Conservation (phyloP, 2,113 vertebrate species). For the Tragulus kanchil region DNA sequence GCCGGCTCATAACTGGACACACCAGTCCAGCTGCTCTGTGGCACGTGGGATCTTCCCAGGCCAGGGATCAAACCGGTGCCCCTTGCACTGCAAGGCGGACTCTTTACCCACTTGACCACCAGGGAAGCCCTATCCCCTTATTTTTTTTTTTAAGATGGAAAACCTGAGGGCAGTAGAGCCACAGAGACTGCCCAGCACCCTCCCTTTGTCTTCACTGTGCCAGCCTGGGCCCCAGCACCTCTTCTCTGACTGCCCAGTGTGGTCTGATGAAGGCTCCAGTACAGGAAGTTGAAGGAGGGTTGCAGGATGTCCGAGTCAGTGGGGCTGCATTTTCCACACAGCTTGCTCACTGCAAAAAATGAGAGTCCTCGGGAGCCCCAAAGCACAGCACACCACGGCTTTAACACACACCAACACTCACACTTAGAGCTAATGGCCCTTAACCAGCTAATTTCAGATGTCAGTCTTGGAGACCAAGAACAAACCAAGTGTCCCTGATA, state of each 20-base stretch:
- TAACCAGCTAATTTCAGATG: background rate
- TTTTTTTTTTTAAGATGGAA: background rate
- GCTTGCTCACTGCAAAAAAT: slow-evolving; percentile 91
- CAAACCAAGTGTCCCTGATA: background rate
- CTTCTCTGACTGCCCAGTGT: slow-evolving; percentile 90
- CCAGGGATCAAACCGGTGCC: too few species aligned
- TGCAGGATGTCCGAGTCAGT: slow-evolving; percentile 89
- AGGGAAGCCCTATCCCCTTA: background rate
- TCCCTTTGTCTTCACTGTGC: background rate
- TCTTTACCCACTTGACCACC: too few species aligned
- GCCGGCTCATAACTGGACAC: too few species aligned
- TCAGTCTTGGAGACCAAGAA: background rate
- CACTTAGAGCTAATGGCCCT: background rate
- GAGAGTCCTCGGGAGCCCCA: background rate
- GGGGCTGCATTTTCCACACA: slow-evolving; percentile 91
- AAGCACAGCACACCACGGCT: fast-evolving
- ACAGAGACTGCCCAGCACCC: background rate
- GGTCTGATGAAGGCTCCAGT: slow-evolving; percentile 92
- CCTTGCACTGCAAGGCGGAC: too few species aligned
- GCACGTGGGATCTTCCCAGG: too few species aligned
- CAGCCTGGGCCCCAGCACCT: slow-evolving; percentile 88
- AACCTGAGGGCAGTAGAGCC: background rate
- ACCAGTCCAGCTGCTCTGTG: too few species aligned
- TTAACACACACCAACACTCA: background rate
- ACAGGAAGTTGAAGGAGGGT: slow-evolving; percentile 94